These are phyloP conservation scores for Lymantria dispar DNA, from an alignment of 2,888 invertebrate genomes.

Conservation along the genomic window DNA sequence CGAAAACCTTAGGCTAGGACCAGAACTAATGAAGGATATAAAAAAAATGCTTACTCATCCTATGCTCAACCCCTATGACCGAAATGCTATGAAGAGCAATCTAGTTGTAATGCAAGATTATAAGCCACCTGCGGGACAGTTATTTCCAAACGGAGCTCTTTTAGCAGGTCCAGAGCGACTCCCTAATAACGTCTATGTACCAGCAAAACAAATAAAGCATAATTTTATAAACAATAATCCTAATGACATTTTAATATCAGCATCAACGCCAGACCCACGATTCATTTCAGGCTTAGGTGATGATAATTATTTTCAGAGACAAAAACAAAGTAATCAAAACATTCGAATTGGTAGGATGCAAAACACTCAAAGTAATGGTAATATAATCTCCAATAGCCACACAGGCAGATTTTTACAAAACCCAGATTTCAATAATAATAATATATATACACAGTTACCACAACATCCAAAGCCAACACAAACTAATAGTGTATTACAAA, in stretches of 20 bases:
- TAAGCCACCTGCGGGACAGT: constrained; percentile 64
- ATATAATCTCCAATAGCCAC: constrained; percentile 45
- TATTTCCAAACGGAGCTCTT: constrained; percentile 62
- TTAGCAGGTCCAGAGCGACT: constrained; percentile 52
- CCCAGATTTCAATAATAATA: constrained; percentile 28
- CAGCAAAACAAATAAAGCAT: constrained; percentile 56
- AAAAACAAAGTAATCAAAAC: constrained; percentile 49
- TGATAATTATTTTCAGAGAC: constrained; percentile 34
- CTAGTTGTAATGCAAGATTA: constrained; percentile 72
- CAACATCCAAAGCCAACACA: constrained; percentile 38
- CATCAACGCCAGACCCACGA: constrained; percentile 62
- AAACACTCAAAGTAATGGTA: constrained; percentile 31
- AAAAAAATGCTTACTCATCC: constrained; percentile 82
- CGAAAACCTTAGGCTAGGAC: constrained; percentile 72
- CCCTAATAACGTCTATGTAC: constrained; percentile 55
- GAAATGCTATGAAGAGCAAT: constrained; percentile 55
- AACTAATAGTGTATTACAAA: constrained; percentile 38
- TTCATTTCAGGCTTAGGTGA: constrained; percentile 49
- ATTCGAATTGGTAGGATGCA: constrained; percentile 38
- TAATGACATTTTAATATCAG: constrained; percentile 51
- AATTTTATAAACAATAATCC: constrained; percentile 43
- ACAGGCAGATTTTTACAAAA: constrained; percentile 39
- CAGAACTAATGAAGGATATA: constrained; percentile 81
- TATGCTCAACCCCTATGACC: constrained; percentile 68
- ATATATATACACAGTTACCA: constrained; percentile 25